Base-by-base conservation (phyloP, 1,140 invertebrate species). In the Drosophila pectinifera region DNA sequence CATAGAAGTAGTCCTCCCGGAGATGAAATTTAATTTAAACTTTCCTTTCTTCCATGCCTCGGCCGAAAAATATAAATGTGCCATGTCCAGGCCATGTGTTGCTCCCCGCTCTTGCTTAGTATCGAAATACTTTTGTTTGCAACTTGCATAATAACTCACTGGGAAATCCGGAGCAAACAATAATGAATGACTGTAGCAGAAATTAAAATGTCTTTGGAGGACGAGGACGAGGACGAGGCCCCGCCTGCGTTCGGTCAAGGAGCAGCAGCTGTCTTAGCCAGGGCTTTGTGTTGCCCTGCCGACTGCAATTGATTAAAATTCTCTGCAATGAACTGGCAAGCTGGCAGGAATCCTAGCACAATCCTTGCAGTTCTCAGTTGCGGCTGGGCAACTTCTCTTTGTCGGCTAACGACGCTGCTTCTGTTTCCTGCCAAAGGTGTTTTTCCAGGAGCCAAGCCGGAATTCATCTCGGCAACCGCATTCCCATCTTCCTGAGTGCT, bases 61-160 rank as follows among this genome's bases (percentile, higher is more conserved):
- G 18, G 59, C 58, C 65, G 58, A 48, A 48, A 82, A 79, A 53
- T 36, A 36, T 88, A 86, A 78, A 82, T 82, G 78, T 61, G 70
- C 65, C 64, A 46, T 46, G 49, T 70, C 68, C 68, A 38, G 34
- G 56, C 68, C 80, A 72, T 83, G 75, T 84, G 70, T 38, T 63
- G 70, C 49, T 36, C 41, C 39, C 58, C 39, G 39, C 67, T 53
- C 61, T 48, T 46, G 26, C 48, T 48, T 49, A 46, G 67, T 73
- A 70, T 72, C 69, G 72, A 74, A 53, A 53, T 53, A 53, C 18
- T 53, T 82, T 82, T 74, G 75, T 70, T 82, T 72, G 58, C 78
- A 82, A 73, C 67, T 86, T 75, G 83, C 78, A 85, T 88, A 82
- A 88, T 88, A 78, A 82, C 73, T 88, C 79, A 88, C 70, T 79